These are phyloP conservation scores for Clarias macrocephalus DNA, from an alignment of 2,113 vertebrate genomes.

Conservation along the genomic window DNA sequence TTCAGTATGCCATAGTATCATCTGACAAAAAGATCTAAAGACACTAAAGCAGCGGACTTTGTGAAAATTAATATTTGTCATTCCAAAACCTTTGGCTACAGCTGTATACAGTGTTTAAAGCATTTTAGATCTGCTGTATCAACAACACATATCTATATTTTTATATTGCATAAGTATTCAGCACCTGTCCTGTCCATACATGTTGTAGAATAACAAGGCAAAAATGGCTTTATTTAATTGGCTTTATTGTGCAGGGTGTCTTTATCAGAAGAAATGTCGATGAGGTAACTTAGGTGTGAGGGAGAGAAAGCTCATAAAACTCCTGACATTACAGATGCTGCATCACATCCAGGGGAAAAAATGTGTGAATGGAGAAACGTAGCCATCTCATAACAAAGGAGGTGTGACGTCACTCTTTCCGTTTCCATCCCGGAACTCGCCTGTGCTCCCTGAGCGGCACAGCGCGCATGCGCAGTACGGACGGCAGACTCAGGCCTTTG, in stretches of 20 bases:
- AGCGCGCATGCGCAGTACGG: not conserved
- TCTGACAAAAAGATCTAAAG: too few relatives aligned
- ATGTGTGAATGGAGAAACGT: slow-evolving; percentile 1
- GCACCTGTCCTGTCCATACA: not conserved
- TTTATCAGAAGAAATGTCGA: not conserved
- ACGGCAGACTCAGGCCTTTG: not conserved
- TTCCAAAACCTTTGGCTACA: too few relatives aligned
- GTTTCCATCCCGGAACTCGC: slow-evolving; percentile 8
- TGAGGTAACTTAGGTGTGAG: not conserved
- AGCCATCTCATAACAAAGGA: not conserved
- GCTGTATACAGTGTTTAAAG: too few relatives aligned
- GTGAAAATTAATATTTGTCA: too few relatives aligned
- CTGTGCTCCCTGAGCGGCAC: not conserved
- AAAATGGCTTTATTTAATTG: not conserved
- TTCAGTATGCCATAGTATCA: too few relatives aligned
- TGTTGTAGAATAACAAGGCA: not conserved
- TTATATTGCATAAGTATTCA: not conserved
- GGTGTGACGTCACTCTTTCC: slow-evolving; percentile 7
- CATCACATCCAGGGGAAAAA: not conserved
- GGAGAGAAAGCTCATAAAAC: not conserved
- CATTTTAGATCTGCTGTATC: too few relatives aligned
- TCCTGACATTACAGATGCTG: not conserved
- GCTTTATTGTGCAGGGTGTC: not conserved
- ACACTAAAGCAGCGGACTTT: too few relatives aligned
- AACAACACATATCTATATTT: not conserved